phyloP scores from a whole-genome alignment of 2,113 vertebrate species.

The Silurus meridionalis region DNA sequence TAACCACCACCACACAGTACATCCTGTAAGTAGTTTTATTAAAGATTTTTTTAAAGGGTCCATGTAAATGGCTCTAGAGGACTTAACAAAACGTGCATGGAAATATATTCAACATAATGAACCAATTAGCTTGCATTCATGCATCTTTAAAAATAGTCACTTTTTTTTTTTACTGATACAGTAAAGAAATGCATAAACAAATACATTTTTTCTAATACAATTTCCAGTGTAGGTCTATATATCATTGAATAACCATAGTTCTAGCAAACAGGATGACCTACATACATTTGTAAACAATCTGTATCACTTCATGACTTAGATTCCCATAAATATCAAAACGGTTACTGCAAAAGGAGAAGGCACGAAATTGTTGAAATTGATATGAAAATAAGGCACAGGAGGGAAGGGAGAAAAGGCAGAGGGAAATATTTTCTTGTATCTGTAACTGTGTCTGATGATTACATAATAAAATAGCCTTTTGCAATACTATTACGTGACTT shows the following conservation, averaged over 20 bases:
- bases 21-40: background rate
- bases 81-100: slow-evolving; percentile 3
- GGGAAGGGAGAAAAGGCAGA: background rate
- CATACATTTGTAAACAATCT: background rate
- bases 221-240: background rate
- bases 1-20: background rate
- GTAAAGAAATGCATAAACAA: background rate
- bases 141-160: background rate
- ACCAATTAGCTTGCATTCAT: background rate
- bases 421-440: background rate
- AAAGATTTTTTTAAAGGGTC: background rate
- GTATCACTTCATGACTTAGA: background rate
- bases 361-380: background rate
- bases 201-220: background rate
- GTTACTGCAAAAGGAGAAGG: background rate
- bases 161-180: slow-evolving; percentile 3
- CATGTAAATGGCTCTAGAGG: background rate
- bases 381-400: background rate
- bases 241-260: background rate
- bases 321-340: background rate
- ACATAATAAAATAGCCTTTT: slow-evolving; percentile 1
- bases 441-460: background rate
- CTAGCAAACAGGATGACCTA: background rate
- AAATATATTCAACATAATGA: background rate
- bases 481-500: background rate